Evolutionary conservation across 2,888 invertebrate species (phyloP), one percentile per base, ranked within the genome.

Genomic region (Apoda limacodes): DNA sequence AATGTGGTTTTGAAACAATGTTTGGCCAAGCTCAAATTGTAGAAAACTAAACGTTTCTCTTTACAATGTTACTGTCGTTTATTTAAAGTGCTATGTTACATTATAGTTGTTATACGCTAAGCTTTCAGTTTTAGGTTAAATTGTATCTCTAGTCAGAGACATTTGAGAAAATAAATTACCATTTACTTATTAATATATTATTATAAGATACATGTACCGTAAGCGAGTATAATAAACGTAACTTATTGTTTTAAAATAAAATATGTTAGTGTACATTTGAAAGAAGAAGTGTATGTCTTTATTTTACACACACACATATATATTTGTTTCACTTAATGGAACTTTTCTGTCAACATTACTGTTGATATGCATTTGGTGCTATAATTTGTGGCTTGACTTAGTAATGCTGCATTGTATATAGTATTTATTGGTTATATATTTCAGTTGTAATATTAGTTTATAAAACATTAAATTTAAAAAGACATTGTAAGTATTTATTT

Each of bases 141-240:
- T 60, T 63, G 59, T 67, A 74, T 76, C 74, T 78, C 80, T 80
- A 80, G 80, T 80, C 80, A 80, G 78, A 71, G 80, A 80, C 65
- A 60, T 52, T 67, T 66, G 52, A 52, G 48, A 64, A 66, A 61
- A 60, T 50, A 60, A 66, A 72, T 74, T 76, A 76, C 80, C 76
- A 76, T 72, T 75, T 72, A 71, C 64, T 69, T 74, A 71, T 70
- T 68, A 68, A 63, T 68, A 64, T 65, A 64, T 62, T 64, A 65
- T 66, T 63, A 53, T 17, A 17, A 17, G 17, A 17, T 17, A 17
- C 5, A 5, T 17, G 17, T 69, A 69, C 62, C 56, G 45, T 67
- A 67, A 64, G 62, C 58, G 64, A 61, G 61, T 71, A 64, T 66
- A 61, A 56, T 63, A 60, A 65, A 55, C 57, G 53, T 74, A 72